Percentiles rank a stretch among this genome's conserved stretches.
Conservation (phyloP, 2,888 invertebrate species). For the Tachina grossa region DNA sequence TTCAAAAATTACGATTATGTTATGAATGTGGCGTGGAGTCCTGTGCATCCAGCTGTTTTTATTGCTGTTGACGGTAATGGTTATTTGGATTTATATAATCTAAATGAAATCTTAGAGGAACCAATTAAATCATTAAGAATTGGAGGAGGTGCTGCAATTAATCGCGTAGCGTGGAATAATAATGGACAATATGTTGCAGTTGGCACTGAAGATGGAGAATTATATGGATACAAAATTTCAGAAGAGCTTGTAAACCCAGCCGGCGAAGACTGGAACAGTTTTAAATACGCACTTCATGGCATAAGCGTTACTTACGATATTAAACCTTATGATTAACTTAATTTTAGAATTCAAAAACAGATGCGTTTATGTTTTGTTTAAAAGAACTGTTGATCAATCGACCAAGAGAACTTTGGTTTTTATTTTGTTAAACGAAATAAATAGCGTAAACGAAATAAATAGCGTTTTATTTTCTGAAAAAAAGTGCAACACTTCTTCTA, state of each 20-base stretch:
- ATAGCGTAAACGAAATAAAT: too few species aligned
- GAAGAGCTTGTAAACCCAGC: slow-evolving; percentile 96
- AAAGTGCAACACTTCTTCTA: too few species aligned
- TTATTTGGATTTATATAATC: slow-evolving; percentile 96
- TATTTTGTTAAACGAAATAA: too few species aligned
- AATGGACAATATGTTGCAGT: slow-evolving; percentile 95
- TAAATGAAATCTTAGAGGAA: slow-evolving; percentile 98
- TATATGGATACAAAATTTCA: slow-evolving; percentile 98
- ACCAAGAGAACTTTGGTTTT: too few species aligned
- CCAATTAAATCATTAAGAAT: slow-evolving; percentile 93
- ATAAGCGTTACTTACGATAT: slow-evolving; percentile 90
- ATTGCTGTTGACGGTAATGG: slow-evolving; percentile 98
- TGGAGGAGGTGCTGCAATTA: slow-evolving; percentile 93
- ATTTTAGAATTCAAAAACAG: too few species aligned
- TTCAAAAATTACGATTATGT: slow-evolving; percentile 99
- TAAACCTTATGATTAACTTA: slow-evolving; percentile 73
- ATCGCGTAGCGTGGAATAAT: slow-evolving; percentile 96
- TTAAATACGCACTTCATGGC: slow-evolving; percentile 95
- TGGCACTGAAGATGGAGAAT: slow-evolving; percentile 96
- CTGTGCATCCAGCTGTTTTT: slow-evolving; percentile 98
- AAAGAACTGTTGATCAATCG: too few species aligned
- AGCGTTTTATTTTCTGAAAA: too few species aligned
- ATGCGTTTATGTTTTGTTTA: too few species aligned
- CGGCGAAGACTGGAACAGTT: slow-evolving; percentile 96
- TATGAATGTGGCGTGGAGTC: slow-evolving; percentile 98